Evolutionary conservation across 2,888 invertebrate species (phyloP).

Genomic region (Agapostemon virescens): DNA sequence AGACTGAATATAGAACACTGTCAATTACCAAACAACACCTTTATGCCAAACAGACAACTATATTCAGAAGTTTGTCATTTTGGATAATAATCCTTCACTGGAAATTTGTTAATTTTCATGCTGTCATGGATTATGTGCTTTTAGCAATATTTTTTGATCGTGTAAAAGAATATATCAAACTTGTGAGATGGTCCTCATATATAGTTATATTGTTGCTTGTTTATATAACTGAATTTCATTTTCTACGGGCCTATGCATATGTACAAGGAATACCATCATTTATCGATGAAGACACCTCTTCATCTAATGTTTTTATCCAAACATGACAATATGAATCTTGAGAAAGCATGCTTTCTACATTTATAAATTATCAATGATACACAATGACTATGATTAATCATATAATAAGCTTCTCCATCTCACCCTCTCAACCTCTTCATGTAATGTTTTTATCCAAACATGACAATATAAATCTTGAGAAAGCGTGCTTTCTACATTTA

Average conservation of each 20-base stretch:
- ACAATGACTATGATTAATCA: conserved; percentile 14
- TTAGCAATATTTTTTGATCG: conserved; percentile 91
- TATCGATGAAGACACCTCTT: conserved; percentile 45
- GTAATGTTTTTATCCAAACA: conserved; percentile 43
- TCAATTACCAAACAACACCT: conserved; percentile 80
- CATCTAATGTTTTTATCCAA: conserved; percentile 38
- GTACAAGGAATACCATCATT: conserved; percentile 56
- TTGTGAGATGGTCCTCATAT: conserved; percentile 87
- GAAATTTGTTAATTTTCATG: conserved; percentile 90
- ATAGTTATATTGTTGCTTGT: conserved; percentile 86
- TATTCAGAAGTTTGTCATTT: conserved; percentile 88
- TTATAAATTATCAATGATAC: conserved; percentile 37
- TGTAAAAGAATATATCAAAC: conserved; percentile 88
- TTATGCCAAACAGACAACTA: conserved; percentile 82
- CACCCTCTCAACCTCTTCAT: conserved; percentile 41
- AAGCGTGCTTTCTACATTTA: conserved; percentile 11
- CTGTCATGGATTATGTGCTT: conserved; percentile 87
- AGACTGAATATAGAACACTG: conserved; percentile 82
- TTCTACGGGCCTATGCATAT: conserved; percentile 81
- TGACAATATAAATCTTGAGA: conserved; percentile 45
- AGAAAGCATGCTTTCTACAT: conserved; percentile 15
- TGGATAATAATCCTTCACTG: conserved; percentile 88
- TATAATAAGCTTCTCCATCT: too few species aligned
- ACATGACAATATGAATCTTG: conserved; percentile 49
- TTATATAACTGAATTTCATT: conserved; percentile 87